A percentile compares a stretch with the other conserved stretches of the same genome.
phyloP scores from a whole-genome alignment of 2,888 invertebrate species.

The Hoplodrina blanda region DNA sequence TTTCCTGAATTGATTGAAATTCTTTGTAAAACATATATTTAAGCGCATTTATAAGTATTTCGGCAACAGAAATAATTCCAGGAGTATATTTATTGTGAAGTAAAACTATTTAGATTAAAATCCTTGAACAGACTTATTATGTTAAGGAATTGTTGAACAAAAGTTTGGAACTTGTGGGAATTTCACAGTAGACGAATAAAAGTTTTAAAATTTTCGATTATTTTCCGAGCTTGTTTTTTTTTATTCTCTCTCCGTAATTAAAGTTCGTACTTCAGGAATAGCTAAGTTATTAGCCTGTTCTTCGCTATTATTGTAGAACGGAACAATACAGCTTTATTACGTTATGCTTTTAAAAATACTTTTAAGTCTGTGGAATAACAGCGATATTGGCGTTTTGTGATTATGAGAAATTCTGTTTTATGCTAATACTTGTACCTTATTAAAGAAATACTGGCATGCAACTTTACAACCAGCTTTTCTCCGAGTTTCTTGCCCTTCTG shows the following conservation, averaged over 20 bases:
- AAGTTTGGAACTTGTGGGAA: slow-evolving; percentile 58
- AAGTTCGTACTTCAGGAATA: slow-evolving; percentile 20
- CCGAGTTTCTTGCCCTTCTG: too few relatives aligned
- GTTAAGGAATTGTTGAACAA: slow-evolving; percentile 56
- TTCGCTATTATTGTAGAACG: slow-evolving; percentile 2
- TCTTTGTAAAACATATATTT: slow-evolving; percentile 12
- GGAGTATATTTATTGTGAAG: slow-evolving; percentile 48
- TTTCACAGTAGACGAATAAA: slow-evolving; percentile 38
- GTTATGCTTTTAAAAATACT: slow-evolving; percentile 1
- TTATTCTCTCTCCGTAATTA: slow-evolving; percentile 47
- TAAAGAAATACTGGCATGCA: too few relatives aligned
- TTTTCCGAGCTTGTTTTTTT: slow-evolving; percentile 46
- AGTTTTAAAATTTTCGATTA: slow-evolving; percentile 61
- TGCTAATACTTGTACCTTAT: too few relatives aligned
- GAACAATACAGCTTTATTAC: slow-evolving; percentile 15
- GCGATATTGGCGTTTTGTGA: too few relatives aligned
- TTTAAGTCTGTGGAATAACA: background rate
- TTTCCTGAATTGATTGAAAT: slow-evolving; percentile 19
- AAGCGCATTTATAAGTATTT: slow-evolving; percentile 14
- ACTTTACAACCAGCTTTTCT: too few relatives aligned
- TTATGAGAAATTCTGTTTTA: too few relatives aligned
- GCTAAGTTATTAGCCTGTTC: slow-evolving; percentile 21
- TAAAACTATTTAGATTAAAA: slow-evolving; percentile 65
- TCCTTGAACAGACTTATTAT: slow-evolving; percentile 54
- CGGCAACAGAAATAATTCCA: slow-evolving; percentile 33